A percentile compares a stretch with the other conserved stretches of the same genome.
Evolutionary conservation across 2,888 invertebrate species (phyloP).

Genomic region (Hemistola chrysoprasaria): DNA sequence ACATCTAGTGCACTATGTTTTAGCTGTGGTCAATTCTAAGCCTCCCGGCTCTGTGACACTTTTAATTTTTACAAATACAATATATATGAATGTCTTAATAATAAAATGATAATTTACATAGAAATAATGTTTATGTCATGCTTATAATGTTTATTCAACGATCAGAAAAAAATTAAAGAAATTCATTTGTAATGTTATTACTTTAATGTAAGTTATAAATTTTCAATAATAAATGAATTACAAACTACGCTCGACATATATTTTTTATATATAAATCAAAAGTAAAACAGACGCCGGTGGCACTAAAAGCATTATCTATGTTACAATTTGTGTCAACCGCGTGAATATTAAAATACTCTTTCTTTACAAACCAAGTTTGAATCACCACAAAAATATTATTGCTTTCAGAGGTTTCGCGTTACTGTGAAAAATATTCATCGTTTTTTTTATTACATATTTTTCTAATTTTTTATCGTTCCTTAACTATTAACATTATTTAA

Average conservation of each 20-base stretch:
- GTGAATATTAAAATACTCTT: conserved; percentile 73
- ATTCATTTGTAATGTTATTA: too few relatives aligned
- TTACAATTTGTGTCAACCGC: conserved; percentile 64
- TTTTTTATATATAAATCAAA: conserved; percentile 28
- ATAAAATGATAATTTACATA: not conserved
- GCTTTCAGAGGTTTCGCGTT: conserved; percentile 72
- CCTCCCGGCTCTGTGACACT: conserved; percentile 51
- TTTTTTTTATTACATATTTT: conserved; percentile 36
- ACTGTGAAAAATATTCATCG: conserved; percentile 67
- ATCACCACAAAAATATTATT: conserved; percentile 78
- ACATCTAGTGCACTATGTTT: conserved; percentile 77
- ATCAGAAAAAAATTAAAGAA: too few relatives aligned
- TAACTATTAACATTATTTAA: conserved; percentile 40
- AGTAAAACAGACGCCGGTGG: conserved; percentile 56
- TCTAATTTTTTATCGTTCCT: conserved; percentile 37
- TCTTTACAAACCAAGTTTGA: conserved; percentile 59
- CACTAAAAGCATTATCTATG: conserved; percentile 64
- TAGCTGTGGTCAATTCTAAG: conserved; percentile 78
- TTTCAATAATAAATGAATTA: too few relatives aligned
- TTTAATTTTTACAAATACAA: conserved; percentile 31
- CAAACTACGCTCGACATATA: too few relatives aligned
- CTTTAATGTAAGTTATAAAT: not conserved
- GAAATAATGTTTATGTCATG: not conserved
- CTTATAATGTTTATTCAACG: too few relatives aligned
- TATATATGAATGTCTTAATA: conserved; percentile 22